Percentiles rank a stretch among this genome's conserved stretches.
Evolutionary conservation across 2,888 invertebrate species (phyloP).

Genomic region (Arge pagana): DNA sequence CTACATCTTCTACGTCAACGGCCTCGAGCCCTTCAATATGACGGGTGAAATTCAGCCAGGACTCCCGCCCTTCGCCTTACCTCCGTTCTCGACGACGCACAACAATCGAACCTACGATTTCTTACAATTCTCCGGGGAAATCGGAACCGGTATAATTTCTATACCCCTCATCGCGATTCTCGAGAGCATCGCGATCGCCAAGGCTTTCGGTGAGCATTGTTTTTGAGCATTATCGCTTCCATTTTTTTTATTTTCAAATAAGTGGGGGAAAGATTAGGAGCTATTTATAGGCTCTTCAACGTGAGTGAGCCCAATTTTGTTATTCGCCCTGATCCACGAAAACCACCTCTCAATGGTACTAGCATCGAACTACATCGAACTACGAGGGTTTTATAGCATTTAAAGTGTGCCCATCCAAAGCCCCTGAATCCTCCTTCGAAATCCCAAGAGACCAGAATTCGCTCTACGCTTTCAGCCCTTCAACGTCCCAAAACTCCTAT

Average conservation of each 20-base stretch:
- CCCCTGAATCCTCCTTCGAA: too few species aligned
- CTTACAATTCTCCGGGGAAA: constrained; percentile 65
- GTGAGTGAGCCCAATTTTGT: too few species aligned
- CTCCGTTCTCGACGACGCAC: constrained; percentile 69
- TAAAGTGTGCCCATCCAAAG: too few species aligned
- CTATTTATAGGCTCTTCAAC: too few species aligned
- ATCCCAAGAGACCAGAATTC: too few species aligned
- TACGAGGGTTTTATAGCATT: too few species aligned
- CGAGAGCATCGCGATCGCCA: constrained; percentile 76
- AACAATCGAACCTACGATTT: constrained; percentile 65
- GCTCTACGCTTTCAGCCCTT: too few species aligned
- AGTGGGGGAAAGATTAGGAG: neutral
- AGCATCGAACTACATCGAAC: too few species aligned
- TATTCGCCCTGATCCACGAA: too few species aligned
- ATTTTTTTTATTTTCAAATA: neutral
- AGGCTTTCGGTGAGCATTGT: constrained; percentile 70
- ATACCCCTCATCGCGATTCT: constrained; percentile 74
- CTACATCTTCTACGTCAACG: constrained; percentile 60
- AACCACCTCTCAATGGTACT: too few species aligned
- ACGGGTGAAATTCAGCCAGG: constrained; percentile 73
- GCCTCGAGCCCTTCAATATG: constrained; percentile 68
- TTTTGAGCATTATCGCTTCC: neutral
- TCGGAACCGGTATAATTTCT: constrained; percentile 68
- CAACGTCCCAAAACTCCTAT: too few species aligned
- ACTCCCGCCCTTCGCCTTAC: constrained; percentile 69